Conservation (phyloP, 64 coral and sea anemone species). For the Montipora sp. region DNA sequence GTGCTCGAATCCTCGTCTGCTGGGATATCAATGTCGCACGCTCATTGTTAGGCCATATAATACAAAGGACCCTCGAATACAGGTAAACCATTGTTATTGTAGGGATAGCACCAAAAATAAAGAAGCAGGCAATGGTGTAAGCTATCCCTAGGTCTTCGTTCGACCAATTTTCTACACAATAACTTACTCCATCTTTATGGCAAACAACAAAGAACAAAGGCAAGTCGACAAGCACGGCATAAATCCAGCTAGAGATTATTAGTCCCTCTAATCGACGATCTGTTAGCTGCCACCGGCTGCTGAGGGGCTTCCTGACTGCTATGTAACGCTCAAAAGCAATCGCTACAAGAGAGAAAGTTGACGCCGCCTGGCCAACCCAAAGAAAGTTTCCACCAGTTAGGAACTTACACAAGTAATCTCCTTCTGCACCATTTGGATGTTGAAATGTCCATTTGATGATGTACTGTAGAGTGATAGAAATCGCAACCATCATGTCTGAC, state of each 20-base stretch:
- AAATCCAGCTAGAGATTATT: conserved; percentile 17
- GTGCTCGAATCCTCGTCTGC: neutral
- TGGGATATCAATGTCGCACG: conserved; percentile 1
- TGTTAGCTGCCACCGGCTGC: neutral
- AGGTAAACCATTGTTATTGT: neutral
- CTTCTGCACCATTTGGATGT: conserved; percentile 46
- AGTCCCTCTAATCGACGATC: neutral
- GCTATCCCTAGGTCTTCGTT: neutral
- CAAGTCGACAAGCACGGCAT: conserved; percentile 45
- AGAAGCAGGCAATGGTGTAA: conserved; percentile 33
- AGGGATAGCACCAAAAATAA: conserved; percentile 41
- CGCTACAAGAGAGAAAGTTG: conserved; percentile 10
- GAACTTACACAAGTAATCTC: conserved; percentile 68
- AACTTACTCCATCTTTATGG: conserved; percentile 1
- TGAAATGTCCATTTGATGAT: conserved; percentile 39
- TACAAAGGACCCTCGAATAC: conserved; percentile 11
- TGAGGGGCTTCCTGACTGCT: conserved; percentile 10
- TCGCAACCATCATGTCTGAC: conserved; percentile 70
- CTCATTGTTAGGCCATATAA: conserved; percentile 19
- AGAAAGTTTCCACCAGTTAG: conserved; percentile 76
- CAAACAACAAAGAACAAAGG: conserved; percentile 42
- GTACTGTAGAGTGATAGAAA: conserved; percentile 60
- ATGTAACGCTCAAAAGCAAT: conserved; percentile 44
- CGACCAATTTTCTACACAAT: conserved; percentile 52
- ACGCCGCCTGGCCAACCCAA: conserved; percentile 52